phyloP scores from a whole-genome alignment of 2,888 invertebrate genomes.

The Lasius fuliginosus region DNA sequence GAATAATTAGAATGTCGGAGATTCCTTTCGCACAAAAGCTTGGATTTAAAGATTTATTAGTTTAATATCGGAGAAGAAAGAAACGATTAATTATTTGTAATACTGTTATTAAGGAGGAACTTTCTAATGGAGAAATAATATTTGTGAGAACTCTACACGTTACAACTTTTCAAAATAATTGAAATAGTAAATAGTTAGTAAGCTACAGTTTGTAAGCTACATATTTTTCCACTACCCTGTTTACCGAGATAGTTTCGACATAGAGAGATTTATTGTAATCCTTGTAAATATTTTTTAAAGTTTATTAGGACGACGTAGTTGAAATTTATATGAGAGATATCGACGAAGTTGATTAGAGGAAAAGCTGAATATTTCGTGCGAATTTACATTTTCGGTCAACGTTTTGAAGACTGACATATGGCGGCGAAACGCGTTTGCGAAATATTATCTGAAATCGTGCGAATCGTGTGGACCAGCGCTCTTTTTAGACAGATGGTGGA shows the following conservation, averaged over 20 bases:
- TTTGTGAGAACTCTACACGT: neutral
- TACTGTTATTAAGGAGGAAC: neutral
- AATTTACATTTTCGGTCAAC: conserved; percentile 21
- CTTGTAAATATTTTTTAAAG: neutral
- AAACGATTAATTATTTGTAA: neutral
- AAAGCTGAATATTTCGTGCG: neutral
- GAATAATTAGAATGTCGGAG: neutral
- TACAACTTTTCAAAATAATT: neutral
- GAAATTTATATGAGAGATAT: neutral
- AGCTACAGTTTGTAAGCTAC: conserved; percentile 4
- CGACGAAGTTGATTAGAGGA: neutral
- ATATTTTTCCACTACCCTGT: conserved; percentile 30
- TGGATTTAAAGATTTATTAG: neutral
- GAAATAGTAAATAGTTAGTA: neutral
- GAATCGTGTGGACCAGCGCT: neutral
- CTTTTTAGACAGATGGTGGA: neutral
- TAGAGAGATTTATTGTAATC: neutral
- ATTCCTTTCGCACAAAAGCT: neutral
- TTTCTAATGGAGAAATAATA: neutral
- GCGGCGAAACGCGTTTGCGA: neutral
- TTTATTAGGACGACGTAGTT: neutral
- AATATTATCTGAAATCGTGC: conserved; percentile 25
- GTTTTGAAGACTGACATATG: neutral
- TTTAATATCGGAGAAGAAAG: neutral
- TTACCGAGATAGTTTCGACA: neutral